phyloP scores from a whole-genome alignment of 2,797 vertebrate species.

The Acomys russatus region DNA sequence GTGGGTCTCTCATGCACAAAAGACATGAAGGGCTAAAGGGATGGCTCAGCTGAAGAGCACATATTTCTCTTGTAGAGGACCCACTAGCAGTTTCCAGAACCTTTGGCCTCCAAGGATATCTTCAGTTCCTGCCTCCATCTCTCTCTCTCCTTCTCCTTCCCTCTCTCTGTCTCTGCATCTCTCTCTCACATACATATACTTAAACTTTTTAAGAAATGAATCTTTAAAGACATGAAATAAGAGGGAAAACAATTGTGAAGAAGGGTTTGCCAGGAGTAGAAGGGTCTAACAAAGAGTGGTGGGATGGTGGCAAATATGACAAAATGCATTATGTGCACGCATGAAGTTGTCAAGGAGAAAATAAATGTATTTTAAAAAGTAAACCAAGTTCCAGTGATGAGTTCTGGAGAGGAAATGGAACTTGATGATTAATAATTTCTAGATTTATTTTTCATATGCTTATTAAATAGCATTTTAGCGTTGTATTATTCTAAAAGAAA shows the following conservation, averaged over 20 bases:
- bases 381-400: background rate
- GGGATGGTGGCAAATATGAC: background rate
- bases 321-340: background rate
- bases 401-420: background rate
- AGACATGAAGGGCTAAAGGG: background rate
- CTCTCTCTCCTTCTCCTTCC: background rate
- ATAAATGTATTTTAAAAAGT: background rate
- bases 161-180: too few species aligned
- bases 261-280: background rate
- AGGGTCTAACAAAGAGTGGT: background rate
- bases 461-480: constrained; percentile 46
- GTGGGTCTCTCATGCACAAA: background rate
- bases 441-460: constrained; percentile 42
- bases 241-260: background rate
- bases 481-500: constrained; percentile 53
- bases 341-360: background rate
- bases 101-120: background rate
- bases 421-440: constrained; percentile 36
- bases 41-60: background rate
- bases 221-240: background rate
- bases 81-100: background rate
- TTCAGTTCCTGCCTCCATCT: background rate
- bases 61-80: background rate
- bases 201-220: background rate
- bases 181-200: background rate